Conservation (phyloP, 2,888 invertebrate species). For the Atrina japonica region DNA sequence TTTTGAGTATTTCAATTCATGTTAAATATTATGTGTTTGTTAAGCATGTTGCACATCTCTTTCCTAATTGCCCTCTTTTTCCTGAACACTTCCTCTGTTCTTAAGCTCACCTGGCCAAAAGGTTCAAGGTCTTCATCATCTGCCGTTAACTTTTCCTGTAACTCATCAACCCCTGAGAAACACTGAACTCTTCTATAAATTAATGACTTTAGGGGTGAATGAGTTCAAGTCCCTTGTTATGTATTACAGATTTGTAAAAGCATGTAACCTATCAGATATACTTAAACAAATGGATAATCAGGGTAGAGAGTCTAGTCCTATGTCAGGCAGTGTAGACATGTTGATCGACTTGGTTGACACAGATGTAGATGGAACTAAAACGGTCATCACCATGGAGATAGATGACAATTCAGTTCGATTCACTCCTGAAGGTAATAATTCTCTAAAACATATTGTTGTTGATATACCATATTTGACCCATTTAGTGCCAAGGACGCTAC, state of each 20-base stretch:
- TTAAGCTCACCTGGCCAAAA: too few relatives aligned
- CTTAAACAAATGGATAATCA: conserved; percentile 48
- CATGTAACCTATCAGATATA: conserved; percentile 68
- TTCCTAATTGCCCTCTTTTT: background rate
- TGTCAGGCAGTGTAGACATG: conserved; percentile 59
- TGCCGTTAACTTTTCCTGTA: too few relatives aligned
- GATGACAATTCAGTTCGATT: conserved; percentile 5
- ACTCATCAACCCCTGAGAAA: too few relatives aligned
- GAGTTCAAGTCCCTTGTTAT: too few relatives aligned
- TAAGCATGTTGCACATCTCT: background rate
- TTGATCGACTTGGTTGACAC: conserved; percentile 49
- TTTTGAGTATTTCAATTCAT: too few relatives aligned
- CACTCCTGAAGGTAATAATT: conserved; percentile 50
- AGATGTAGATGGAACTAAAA: conserved; percentile 25
- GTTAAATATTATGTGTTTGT: too few relatives aligned
- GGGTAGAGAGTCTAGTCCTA: conserved; percentile 41
- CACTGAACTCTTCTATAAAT: too few relatives aligned
- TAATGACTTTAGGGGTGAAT: too few relatives aligned
- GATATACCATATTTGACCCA: too few relatives aligned
- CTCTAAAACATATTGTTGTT: too few relatives aligned
- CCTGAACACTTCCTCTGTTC: too few relatives aligned
- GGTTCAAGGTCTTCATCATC: too few relatives aligned
- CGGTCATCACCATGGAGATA: conserved; percentile 47
- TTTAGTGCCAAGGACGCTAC: background rate
- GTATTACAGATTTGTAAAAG: conserved; percentile 61